Evolutionary conservation across 2,888 invertebrate genomes (phyloP).

Genomic region (Megastigmus dorsalis): DNA sequence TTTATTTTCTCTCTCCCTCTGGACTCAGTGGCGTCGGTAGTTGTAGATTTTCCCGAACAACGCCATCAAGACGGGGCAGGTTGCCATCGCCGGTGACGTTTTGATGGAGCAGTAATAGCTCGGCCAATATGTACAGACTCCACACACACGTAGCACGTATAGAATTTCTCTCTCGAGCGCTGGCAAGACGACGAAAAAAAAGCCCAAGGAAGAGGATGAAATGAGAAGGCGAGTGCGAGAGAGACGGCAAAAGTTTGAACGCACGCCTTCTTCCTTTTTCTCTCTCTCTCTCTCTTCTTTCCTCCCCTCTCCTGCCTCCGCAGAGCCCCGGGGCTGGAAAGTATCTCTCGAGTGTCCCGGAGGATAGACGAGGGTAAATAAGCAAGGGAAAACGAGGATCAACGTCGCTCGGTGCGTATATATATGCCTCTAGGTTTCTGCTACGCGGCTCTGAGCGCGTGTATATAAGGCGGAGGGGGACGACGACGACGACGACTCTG

Average conservation of each 20-base stretch:
- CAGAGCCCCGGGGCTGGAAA: slow-evolving; percentile 53
- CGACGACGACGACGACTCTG: slow-evolving; percentile 53
- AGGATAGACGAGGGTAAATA: slow-evolving; percentile 54
- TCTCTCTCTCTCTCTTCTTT: not conserved
- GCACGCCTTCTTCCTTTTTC: not conserved
- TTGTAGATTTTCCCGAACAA: slow-evolving; percentile 3
- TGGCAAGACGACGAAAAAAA: slow-evolving; percentile 9
- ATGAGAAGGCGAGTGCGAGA: not conserved
- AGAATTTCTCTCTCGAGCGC: not conserved
- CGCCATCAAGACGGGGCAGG: not conserved
- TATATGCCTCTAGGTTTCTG: not conserved
- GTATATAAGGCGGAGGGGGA: slow-evolving; percentile 21
- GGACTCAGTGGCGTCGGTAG: not conserved
- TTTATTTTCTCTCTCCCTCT: slow-evolving; percentile 21
- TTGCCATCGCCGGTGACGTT: slow-evolving; percentile 43
- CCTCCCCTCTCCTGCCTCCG: not conserved
- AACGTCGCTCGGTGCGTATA: slow-evolving; percentile 22
- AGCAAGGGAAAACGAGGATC: slow-evolving; percentile 53
- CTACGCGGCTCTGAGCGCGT: not conserved
- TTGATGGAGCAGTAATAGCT: slow-evolving; percentile 63
- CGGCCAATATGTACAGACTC: slow-evolving; percentile 63
- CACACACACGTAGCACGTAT: not conserved
- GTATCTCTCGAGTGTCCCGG: slow-evolving; percentile 54
- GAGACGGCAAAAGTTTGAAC: slow-evolving; percentile 29
- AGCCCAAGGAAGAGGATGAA: not conserved